Percentiles rank a stretch among this genome's conserved stretches.
Evolutionary conservation across 2,797 vertebrate species (phyloP).

Genomic region (Danio albolineatus): DNA sequence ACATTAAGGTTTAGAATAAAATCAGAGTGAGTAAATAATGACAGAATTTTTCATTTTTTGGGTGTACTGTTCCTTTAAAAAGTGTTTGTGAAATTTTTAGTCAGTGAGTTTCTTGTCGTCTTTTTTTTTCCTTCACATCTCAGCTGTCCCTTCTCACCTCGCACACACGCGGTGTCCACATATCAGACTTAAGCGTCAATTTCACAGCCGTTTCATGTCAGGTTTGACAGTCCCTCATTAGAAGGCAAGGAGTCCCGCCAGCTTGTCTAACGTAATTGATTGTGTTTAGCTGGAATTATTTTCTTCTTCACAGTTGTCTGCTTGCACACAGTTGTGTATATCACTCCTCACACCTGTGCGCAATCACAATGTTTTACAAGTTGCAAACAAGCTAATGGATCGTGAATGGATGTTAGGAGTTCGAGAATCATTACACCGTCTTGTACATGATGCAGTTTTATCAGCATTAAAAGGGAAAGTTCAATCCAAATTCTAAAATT

Average conservation of each 20-base stretch:
- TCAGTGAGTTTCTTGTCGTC: conserved; percentile 1
- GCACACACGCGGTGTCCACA: conserved; percentile 10
- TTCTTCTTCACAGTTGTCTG: conserved; percentile 28
- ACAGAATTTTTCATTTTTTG: neutral
- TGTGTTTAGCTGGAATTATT: conserved; percentile 48
- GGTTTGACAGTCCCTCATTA: conserved; percentile 39
- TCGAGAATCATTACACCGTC: conserved; percentile 23
- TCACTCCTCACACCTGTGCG: conserved; percentile 36
- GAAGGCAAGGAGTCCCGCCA: conserved; percentile 40
- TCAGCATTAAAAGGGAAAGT: neutral
- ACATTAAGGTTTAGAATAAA: neutral
- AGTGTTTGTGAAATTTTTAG: neutral
- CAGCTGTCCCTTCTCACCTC: conserved; percentile 14
- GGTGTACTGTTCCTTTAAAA: neutral
- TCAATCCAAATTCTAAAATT: too few species aligned
- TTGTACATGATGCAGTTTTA: conserved; percentile 25
- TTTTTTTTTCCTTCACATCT: neutral
- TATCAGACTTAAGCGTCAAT: conserved; percentile 25
- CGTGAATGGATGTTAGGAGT: conserved; percentile 43
- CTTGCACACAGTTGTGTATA: neutral
- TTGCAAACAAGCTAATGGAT: conserved; percentile 44
- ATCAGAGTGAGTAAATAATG: neutral
- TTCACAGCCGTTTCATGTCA: conserved; percentile 46
- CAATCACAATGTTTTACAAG: conserved; percentile 30
- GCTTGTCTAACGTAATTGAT: conserved; percentile 40